These are phyloP conservation scores for Narcine bancroftii DNA, from an alignment of 2,113 vertebrate species.

Conservation along the genomic window DNA sequence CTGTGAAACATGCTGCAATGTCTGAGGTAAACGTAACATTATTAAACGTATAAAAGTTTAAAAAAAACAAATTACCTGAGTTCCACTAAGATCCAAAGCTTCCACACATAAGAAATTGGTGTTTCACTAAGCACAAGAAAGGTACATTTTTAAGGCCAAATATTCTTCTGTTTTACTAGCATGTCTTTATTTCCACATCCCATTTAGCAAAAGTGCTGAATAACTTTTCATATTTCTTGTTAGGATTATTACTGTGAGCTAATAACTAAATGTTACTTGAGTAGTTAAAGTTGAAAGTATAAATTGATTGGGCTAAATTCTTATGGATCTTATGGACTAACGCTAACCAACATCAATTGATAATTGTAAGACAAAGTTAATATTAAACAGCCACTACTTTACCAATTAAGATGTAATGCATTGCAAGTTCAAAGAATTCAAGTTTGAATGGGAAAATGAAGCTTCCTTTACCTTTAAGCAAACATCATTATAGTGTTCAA, in stretches of 20 bases:
- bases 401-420: neutral
- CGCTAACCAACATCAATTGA: neutral
- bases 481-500: neutral
- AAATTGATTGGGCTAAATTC: neutral
- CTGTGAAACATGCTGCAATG: no score
- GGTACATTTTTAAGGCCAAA: neutral
- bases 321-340: neutral
- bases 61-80: neutral
- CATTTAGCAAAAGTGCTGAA: neutral
- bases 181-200: neutral
- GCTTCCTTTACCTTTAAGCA: neutral
- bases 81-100: neutral
- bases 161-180: neutral
- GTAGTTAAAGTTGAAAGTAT: neutral
- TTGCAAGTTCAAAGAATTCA: neutral
- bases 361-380: neutral
- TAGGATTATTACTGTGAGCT: no score
- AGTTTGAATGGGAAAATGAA: no score
- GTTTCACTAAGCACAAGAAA: neutral
- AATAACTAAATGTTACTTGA: neutral
- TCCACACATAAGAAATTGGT: neutral
- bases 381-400: neutral
- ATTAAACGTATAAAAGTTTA: neutral
- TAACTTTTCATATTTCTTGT: neutral
- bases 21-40: no score